Conservation (phyloP, 2,888 invertebrate species). For the Nowickia ferox region DNA sequence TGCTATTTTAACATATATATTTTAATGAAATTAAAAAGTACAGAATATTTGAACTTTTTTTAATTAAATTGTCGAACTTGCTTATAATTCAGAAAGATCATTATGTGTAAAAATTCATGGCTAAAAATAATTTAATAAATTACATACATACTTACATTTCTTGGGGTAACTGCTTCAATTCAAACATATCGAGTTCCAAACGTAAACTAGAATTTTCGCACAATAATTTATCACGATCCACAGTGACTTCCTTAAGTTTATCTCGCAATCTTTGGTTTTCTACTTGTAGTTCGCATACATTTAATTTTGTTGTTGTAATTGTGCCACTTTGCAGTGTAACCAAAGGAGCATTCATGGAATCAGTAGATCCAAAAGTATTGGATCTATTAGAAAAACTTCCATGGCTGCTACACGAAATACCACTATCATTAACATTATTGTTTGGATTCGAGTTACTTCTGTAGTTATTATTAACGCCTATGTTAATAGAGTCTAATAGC, state of each 20-base stretch:
- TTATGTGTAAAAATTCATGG: no score
- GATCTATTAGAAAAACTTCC: slow-evolving; percentile 18
- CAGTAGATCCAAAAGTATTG: slow-evolving; percentile 65
- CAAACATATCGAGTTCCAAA: slow-evolving; percentile 82
- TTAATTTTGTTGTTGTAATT: slow-evolving; percentile 57
- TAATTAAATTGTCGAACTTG: no score
- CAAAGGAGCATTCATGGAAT: slow-evolving; percentile 52
- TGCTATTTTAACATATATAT: no score
- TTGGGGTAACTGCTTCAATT: slow-evolving; percentile 82
- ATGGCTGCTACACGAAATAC: slow-evolving; percentile 16
- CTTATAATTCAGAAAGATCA: no score
- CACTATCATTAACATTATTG: slow-evolving; percentile 22
- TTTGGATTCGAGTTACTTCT: not conserved
- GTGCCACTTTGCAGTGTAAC: not conserved
- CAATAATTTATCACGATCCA: slow-evolving; percentile 81
- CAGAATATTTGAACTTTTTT: no score
- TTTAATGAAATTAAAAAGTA: no score
- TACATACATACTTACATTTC: slow-evolving; percentile 80
- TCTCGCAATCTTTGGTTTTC: slow-evolving; percentile 81
- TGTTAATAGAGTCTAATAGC: slow-evolving; percentile 74
- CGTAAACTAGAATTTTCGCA: slow-evolving; percentile 82
- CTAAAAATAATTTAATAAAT: not conserved
- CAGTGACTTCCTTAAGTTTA: slow-evolving; percentile 80
- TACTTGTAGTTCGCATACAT: slow-evolving; percentile 80
- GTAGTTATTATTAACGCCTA: slow-evolving; percentile 24